Conservation (phyloP, 2,888 invertebrate genomes). For the Brachypterus glaber region DNA sequence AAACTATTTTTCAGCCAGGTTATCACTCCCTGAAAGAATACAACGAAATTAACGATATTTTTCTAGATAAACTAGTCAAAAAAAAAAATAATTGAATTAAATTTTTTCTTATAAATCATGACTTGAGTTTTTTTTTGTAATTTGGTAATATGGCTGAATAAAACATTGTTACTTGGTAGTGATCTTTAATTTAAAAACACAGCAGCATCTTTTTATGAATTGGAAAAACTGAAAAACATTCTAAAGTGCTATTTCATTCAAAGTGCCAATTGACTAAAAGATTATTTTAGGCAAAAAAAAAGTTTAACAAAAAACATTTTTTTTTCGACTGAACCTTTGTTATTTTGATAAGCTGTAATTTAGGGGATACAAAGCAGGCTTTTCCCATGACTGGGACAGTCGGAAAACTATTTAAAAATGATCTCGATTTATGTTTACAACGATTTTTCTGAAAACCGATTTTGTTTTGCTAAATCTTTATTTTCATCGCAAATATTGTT, state of each 20-base stretch:
- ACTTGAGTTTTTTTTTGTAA: too few relatives aligned
- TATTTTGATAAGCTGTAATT: not conserved
- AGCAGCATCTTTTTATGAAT: conserved; percentile 8
- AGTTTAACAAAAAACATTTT: not conserved
- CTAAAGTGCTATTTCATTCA: conserved; percentile 40
- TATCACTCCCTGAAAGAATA: too few relatives aligned
- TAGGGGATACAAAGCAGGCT: conserved; percentile 2
- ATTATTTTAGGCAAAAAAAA: conserved; percentile 31
- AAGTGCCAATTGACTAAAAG: conserved; percentile 39
- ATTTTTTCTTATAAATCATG: too few relatives aligned
- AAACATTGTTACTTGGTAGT: too few relatives aligned
- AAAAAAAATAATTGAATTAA: too few relatives aligned
- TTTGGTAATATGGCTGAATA: too few relatives aligned
- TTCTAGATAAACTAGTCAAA: too few relatives aligned
- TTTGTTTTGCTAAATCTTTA: too few relatives aligned
- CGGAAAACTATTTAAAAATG: conserved; percentile 30
- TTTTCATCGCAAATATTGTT: too few relatives aligned
- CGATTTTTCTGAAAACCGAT: conserved; percentile 23
- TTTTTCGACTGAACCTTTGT: not conserved
- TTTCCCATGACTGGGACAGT: conserved; percentile 5
- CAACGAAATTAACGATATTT: too few relatives aligned
- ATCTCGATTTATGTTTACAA: conserved; percentile 39
- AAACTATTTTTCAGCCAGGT: too few relatives aligned
- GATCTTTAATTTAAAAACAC: too few relatives aligned
- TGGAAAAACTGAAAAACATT: conserved; percentile 14